Base-by-base conservation (phyloP, 2,113 vertebrate species). In the Salvelinus alpinus region DNA sequence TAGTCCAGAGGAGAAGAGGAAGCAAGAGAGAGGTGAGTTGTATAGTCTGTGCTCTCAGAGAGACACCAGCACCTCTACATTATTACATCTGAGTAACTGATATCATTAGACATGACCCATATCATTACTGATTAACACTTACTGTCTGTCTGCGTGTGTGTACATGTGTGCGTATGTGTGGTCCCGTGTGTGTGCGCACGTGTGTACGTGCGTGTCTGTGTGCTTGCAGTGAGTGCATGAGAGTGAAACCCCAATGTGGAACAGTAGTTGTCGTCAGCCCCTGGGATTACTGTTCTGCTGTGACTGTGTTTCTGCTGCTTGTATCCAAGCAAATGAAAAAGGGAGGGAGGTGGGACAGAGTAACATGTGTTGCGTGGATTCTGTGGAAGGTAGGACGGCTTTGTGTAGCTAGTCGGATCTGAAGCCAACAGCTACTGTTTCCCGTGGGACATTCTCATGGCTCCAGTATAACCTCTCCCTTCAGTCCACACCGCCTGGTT, bases 241-340 rank as follows among this genome's bases (percentile, higher is more conserved):
- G 24, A 27, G 70, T 22, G 70, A 12, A 27, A 16, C 18, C 24
- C 31, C 16, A 44, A 34, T 64, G 74, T 72, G 29, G 34, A 67
- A 72, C 47, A 72, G 73, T 67, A 76, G 73, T 71, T 5, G 20
- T 48, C 54, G 24, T 5, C 51, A 54, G 44, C 20, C 8, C 24
- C 69, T 66, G 18, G 64, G 27, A 66, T 66, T 31, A 66, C 64
- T 66, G 20, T 38, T 70, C 34, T 12, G 34, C 60, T 57, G 22
- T 78, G 59, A 57, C 47, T 24, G 57, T 24, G 64, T 69, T 78
- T 78, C 71, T 79, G 76, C 60, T 74, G 69, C 62, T 69, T 59
- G 24, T 74, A 82, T 57, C 29, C 59, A 18, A 11, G 69, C 64
- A 51, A 73, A 57, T 75, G 48, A 25, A 64, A 72, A 54, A 72